A percentile compares a stretch with the other conserved stretches of the same genome.
Conservation (phyloP, 1,140 invertebrate species). For the Polypedilum pembai region DNA sequence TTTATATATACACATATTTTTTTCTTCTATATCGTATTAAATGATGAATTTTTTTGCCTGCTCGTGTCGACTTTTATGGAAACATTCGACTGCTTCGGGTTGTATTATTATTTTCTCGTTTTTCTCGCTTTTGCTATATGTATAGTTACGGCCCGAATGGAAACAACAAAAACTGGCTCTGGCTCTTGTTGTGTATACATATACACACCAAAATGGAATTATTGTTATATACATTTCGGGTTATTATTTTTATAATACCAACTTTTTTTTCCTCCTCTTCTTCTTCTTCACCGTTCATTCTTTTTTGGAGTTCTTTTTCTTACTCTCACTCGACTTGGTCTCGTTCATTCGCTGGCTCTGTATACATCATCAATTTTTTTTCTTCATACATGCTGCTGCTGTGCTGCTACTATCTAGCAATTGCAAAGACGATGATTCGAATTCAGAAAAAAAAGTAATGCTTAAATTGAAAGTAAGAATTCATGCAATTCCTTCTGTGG, state of each 20-base stretch:
- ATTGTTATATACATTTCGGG: conserved; percentile 25
- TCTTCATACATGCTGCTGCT: background rate
- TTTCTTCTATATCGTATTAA: conserved; percentile 28
- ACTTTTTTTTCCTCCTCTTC: conserved; percentile 13
- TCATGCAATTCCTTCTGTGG: background rate
- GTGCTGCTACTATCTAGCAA: background rate
- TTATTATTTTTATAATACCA: conserved; percentile 29
- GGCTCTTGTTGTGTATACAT: conserved; percentile 25
- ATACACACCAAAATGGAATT: conserved; percentile 19
- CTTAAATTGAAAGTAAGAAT: background rate
- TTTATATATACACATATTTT: conserved; percentile 21
- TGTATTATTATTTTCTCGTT: conserved; percentile 25
- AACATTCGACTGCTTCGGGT: conserved; percentile 23
- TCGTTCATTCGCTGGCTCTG: background rate
- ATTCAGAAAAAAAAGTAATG: background rate
- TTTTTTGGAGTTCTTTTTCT: conserved; percentile 23
- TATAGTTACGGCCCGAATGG: background rate
- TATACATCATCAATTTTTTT: conserved; percentile 9
- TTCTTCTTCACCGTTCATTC: background rate
- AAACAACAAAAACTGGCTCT: conserved; percentile 23
- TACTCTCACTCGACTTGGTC: conserved; percentile 14
- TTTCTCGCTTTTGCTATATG: conserved; percentile 21
- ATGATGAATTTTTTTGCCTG: conserved; percentile 27
- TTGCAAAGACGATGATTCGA: background rate
- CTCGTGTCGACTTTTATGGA: conserved; percentile 22